phyloP scores from a whole-genome alignment of 2,797 vertebrate genomes.

The Sebastes reedi region DNA sequence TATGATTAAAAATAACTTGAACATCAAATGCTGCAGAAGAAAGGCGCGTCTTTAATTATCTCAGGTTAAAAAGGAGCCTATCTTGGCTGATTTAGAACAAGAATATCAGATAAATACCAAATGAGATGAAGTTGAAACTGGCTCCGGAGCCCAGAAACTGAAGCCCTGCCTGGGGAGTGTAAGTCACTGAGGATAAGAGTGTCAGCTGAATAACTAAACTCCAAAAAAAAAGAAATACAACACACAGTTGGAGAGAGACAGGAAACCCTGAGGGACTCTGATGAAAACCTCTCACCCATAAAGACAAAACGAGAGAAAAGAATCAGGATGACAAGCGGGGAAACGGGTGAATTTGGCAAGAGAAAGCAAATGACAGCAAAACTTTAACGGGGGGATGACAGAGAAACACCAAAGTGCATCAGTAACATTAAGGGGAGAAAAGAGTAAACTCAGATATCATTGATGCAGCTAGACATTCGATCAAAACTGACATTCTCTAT shows the following conservation, averaged over 20 bases:
- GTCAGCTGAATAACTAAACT: conserved; percentile 33
- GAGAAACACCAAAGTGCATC: conserved; percentile 46
- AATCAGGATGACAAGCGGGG: conserved; percentile 37
- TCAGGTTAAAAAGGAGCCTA: not conserved
- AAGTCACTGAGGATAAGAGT: conserved; percentile 35
- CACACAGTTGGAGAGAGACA: conserved; percentile 37
- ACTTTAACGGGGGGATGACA: conserved; percentile 14
- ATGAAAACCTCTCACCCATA: conserved; percentile 49
- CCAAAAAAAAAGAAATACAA: conserved; percentile 19
- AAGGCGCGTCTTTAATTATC: conserved; percentile 15
- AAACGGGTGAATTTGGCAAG: conserved; percentile 22
- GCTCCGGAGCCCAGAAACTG: conserved; percentile 3
- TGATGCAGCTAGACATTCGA: conserved; percentile 16
- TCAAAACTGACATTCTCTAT: conserved; percentile 28
- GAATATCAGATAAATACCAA: conserved; percentile 3
- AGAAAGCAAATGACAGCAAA: conserved; percentile 34
- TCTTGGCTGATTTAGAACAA: conserved; percentile 12
- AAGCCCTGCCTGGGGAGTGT: conserved; percentile 22
- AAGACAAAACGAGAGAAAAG: conserved; percentile 33
- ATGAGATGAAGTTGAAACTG: conserved; percentile 8
- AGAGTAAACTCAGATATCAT: not conserved
- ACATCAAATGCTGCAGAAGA: conserved; percentile 2
- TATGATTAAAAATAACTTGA: conserved; percentile 20
- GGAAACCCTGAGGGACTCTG: conserved; percentile 49
- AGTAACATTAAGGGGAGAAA: conserved; percentile 29